Evolutionary conservation across 2,797 vertebrate genomes (phyloP), one percentile per base, ranked within the genome.

Genomic region (Tachyglossus aculeatus): DNA sequence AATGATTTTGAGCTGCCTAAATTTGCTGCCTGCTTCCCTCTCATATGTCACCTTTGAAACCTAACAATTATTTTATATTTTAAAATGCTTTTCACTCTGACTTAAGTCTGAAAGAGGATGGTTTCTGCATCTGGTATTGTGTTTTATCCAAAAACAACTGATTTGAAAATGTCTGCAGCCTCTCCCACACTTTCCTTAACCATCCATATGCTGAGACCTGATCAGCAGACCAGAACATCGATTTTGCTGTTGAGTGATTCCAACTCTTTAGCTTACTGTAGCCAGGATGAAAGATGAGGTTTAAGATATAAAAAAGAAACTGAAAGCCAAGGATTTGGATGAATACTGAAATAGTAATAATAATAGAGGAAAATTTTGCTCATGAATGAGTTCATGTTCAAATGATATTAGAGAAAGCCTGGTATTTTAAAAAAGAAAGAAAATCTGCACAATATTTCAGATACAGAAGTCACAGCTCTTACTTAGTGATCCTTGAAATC

Each of bases 151-250:
- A 36, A 64, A 69, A 7, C 3, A 34, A 18, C 16, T 34, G 3
- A 14, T 3, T 73, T 83, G 7, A 31, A 71, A 81, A 63, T 74
- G 8, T 63, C 22, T 16, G 4, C 15, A 3, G 32, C 3, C 40
- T 41, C 33, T 2, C 33, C 14, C 73, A 60, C 0, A 1, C 71
- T 59, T 76, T 57, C 39, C 56, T 62, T 69, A 72, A 56, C 11
- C 31, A 4, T 31, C 1, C 33, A 25, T 16, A 55, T 14, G 27
- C 44, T 29, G 69, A 67, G 70, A 69, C 27, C 0, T 15, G 4
- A n/a, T 15, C 1, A 58, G 10, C 44, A 29, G 65, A 36, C 14
- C 39, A 67, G 1, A 58, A 8, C 16, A 51, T 40, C 73, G 47
- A 44, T 65, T 62, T 61, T 65, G 11, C 12, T 62, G 2, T 18